A percentile compares a stretch with the other conserved stretches of the same genome.
Conservation (phyloP, 2,888 invertebrate species). For the Papilio gigon region DNA sequence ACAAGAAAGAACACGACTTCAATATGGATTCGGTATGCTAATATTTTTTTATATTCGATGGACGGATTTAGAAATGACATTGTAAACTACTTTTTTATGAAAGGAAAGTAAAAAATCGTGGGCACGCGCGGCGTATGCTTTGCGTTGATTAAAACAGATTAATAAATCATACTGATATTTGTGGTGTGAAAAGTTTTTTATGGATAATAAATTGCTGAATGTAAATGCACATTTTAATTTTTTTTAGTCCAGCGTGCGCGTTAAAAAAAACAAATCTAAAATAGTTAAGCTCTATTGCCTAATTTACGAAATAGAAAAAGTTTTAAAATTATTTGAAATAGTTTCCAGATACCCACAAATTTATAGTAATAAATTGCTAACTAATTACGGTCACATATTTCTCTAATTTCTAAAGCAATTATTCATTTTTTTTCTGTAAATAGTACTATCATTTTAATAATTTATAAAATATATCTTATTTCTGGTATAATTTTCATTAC, state of each 20-base stretch:
- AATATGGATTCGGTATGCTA: constrained; percentile 71
- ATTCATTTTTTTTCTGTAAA: no score
- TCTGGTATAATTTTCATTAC: no score
- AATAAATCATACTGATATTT: constrained; percentile 45
- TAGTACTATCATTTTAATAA: no score
- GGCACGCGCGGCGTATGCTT: constrained; percentile 64
- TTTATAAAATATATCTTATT: no score
- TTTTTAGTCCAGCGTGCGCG: background rate
- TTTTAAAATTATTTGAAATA: no score
- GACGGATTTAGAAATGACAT: constrained; percentile 49
- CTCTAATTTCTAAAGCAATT: no score
- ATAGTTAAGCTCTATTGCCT: background rate
- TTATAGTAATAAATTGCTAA: no score
- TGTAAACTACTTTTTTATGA: constrained; percentile 62
- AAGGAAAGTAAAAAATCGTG: constrained; percentile 63
- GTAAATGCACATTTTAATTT: background rate
- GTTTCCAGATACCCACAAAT: no score
- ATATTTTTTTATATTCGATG: constrained; percentile 60
- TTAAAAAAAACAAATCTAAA: background rate
- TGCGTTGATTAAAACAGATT: constrained; percentile 36
- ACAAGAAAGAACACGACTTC: constrained; percentile 50
- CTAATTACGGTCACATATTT: no score
- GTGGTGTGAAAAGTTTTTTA: constrained; percentile 40
- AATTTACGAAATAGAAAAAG: no score
- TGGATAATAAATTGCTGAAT: constrained; percentile 30